Conservation (phyloP, 2,113 vertebrate species). For the Daphoenositta chrysoptera region DNA sequence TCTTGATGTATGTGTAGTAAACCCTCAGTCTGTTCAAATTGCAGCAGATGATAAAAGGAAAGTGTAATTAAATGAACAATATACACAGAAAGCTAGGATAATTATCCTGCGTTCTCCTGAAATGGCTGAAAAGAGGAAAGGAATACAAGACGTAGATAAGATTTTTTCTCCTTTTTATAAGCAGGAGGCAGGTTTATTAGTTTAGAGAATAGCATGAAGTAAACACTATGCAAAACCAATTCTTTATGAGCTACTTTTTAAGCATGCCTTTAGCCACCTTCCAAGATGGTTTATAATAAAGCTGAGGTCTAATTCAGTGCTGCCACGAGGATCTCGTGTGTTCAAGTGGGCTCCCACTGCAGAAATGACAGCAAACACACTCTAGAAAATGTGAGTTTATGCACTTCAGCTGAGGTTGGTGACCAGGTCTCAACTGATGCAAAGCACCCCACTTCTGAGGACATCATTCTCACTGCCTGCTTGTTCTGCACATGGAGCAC, state of each 20-base stretch:
- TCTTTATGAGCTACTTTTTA: background rate
- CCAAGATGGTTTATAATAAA: background rate
- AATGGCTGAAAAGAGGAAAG: background rate
- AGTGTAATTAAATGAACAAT: conserved; percentile 21
- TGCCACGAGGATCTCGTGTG: background rate
- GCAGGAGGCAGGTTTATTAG: background rate
- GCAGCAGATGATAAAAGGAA: background rate
- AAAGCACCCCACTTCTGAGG: background rate
- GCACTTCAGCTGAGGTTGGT: background rate
- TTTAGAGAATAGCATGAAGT: background rate
- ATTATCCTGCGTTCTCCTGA: background rate
- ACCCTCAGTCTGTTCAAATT: background rate
- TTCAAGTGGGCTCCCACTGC: background rate
- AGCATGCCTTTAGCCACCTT: background rate
- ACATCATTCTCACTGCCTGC: background rate
- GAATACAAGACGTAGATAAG: background rate
- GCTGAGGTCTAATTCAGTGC: background rate
- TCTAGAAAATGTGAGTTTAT: background rate
- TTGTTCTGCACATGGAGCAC: background rate
- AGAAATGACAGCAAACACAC: background rate
- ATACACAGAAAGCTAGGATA: background rate
- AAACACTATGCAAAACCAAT: background rate
- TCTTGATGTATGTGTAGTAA: background rate
- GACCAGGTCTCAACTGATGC: background rate
- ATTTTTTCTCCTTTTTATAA: background rate